A percentile compares a stretch with the other conserved stretches of the same genome.
phyloP scores from a whole-genome alignment of 2,113 vertebrate species.

The Candoia aspera region DNA sequence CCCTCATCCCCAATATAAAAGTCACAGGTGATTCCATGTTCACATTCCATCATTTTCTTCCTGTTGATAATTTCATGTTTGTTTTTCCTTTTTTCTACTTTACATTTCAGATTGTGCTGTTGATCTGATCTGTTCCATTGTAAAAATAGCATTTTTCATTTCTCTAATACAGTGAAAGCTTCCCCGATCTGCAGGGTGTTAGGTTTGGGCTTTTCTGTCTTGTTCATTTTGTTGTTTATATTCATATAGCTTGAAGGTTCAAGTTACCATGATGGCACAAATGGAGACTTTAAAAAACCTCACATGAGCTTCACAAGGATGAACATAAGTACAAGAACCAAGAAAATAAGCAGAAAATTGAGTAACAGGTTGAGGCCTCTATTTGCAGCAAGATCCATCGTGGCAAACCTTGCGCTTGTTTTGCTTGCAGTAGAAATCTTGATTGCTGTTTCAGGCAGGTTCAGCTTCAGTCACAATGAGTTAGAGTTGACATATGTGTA shows the following conservation, averaged over 20 bases:
- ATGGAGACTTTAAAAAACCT: not conserved
- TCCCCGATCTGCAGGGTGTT: not conserved
- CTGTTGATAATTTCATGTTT: not conserved
- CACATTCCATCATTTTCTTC: not conserved
- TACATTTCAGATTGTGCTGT: not conserved
- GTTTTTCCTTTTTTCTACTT: not conserved
- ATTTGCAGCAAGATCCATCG: constrained; percentile 76
- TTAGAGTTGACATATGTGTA: not conserved
- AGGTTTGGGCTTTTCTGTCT: not conserved
- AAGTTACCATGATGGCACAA: constrained; percentile 20
- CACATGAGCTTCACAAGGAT: constrained; percentile 81
- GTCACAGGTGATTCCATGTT: not conserved
- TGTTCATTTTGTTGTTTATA: constrained; percentile 9
- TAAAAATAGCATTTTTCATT: constrained; percentile 7
- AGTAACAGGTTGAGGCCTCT: constrained; percentile 79
- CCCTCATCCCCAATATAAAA: not conserved
- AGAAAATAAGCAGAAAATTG: constrained; percentile 79
- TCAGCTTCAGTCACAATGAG: not conserved
- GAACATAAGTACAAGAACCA: constrained; percentile 77
- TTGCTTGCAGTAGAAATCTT: constrained; percentile 41
- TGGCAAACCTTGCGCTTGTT: constrained; percentile 37
- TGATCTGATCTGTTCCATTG: not conserved
- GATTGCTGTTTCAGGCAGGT: constrained; percentile 22
- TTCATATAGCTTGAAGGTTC: constrained; percentile 4
- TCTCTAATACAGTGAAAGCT: not conserved